Percentiles rank a stretch among this genome's conserved stretches.
Evolutionary conservation across 2,797 vertebrate genomes (phyloP).

Genomic region (Aselliscus stoliczkanus): DNA sequence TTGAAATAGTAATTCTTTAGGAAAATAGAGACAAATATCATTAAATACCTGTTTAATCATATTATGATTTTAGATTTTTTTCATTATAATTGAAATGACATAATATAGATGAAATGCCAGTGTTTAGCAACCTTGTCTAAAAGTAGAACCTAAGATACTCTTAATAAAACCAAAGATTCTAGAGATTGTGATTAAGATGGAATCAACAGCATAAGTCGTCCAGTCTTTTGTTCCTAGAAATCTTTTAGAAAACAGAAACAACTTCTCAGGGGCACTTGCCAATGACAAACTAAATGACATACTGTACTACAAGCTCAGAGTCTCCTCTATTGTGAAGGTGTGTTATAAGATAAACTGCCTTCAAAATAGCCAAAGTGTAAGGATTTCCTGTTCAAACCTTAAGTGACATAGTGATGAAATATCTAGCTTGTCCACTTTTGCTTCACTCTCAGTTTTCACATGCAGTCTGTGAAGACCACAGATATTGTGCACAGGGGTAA

Average conservation of each 20-base stretch:
- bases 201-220: not conserved
- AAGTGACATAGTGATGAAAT: not conserved
- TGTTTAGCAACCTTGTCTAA: not conserved
- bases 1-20: not conserved
- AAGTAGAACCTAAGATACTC: not conserved
- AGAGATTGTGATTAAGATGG: not conserved
- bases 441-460: not conserved
- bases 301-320: too few relatives aligned
- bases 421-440: not conserved
- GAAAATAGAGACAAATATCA: not conserved
- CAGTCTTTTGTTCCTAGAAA: not conserved
- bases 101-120: not conserved
- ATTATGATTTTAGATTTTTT: not conserved
- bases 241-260: not conserved
- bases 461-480: not conserved
- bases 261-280: not conserved
- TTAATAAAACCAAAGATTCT: not conserved
- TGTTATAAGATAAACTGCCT: not conserved
- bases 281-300: not conserved
- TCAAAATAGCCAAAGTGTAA: not conserved
- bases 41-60: not conserved
- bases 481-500: not conserved
- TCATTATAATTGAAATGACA: not conserved
- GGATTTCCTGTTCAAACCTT: slow-evolving; percentile 45
- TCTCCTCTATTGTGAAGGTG: not conserved